These are phyloP conservation scores for Phoenoteleia sp. DNA, from an alignment of 2,888 invertebrate species.

Conservation along the genomic window DNA sequence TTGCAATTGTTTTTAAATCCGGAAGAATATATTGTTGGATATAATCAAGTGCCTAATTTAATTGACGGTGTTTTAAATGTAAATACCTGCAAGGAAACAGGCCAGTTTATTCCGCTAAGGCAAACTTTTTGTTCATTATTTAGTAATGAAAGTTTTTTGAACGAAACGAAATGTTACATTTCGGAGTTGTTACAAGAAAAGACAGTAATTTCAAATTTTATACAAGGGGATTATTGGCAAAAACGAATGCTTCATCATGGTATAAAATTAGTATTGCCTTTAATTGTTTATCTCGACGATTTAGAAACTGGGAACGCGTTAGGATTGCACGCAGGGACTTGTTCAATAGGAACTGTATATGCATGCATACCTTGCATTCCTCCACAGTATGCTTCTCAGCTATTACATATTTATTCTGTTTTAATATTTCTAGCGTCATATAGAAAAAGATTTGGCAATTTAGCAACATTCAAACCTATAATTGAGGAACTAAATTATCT, in stretches of 20 bases:
- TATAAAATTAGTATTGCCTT: conserved; percentile 31
- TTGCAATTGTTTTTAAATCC: background rate
- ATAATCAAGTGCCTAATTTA: background rate
- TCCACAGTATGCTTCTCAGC: conserved; percentile 22
- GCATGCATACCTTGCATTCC: conserved; percentile 29
- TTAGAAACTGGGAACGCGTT: conserved; percentile 37
- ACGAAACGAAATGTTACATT: no score
- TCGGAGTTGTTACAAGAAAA: background rate
- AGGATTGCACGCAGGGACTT: conserved; percentile 21
- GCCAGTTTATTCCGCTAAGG: background rate
- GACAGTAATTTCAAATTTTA: conserved; percentile 14
- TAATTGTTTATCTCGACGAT: conserved; percentile 32
- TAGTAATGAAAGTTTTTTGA: background rate
- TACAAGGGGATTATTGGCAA: conserved; percentile 32
- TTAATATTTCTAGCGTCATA: no score
- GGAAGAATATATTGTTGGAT: background rate
- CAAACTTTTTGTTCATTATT: conserved; percentile 5
- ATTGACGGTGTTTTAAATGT: background rate
- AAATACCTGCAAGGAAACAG: background rate
- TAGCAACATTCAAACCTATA: no score
- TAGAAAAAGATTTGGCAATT: no score
- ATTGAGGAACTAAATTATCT: no score
- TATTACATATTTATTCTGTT: conserved; percentile 27
- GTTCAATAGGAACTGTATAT: conserved; percentile 27
- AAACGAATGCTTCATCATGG: background rate